These are phyloP conservation scores for Noctilio leporinus DNA, from an alignment of 2,113 vertebrate genomes.

Conservation along the genomic window DNA sequence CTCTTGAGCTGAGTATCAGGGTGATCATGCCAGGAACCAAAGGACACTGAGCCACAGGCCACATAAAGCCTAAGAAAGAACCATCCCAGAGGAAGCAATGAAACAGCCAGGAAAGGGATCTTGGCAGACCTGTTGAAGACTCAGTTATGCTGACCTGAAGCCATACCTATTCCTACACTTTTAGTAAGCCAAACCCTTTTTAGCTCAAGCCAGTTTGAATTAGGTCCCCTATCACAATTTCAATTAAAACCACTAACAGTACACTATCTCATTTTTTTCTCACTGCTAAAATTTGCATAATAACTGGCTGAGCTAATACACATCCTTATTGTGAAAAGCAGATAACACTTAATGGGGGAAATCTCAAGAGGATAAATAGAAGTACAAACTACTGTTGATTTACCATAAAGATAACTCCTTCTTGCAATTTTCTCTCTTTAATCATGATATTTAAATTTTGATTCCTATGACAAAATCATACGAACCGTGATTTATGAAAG, in stretches of 20 bases:
- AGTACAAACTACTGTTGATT: neutral
- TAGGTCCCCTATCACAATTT: neutral
- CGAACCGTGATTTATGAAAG: neutral
- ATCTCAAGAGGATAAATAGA: constrained; percentile 24
- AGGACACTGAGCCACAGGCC: neutral
- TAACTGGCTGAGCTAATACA: neutral
- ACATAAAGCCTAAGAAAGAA: neutral
- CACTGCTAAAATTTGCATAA: neutral
- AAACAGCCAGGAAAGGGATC: neutral
- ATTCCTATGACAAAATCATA: neutral
- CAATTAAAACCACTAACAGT: neutral
- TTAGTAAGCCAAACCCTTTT: neutral
- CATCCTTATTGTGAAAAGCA: neutral
- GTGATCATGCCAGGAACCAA: neutral
- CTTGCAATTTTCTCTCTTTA: neutral
- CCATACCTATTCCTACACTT: neutral
- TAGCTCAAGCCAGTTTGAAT: neutral
- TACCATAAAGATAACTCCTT: neutral
- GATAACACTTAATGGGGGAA: neutral
- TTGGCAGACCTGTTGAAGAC: neutral
- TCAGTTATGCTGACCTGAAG: neutral
- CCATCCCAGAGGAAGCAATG: neutral
- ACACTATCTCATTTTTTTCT: neutral
- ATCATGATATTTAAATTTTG: neutral
- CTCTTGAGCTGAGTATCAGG: neutral